Conservation (phyloP, 2,797 vertebrate species). For the Sebastes vulpes region DNA sequence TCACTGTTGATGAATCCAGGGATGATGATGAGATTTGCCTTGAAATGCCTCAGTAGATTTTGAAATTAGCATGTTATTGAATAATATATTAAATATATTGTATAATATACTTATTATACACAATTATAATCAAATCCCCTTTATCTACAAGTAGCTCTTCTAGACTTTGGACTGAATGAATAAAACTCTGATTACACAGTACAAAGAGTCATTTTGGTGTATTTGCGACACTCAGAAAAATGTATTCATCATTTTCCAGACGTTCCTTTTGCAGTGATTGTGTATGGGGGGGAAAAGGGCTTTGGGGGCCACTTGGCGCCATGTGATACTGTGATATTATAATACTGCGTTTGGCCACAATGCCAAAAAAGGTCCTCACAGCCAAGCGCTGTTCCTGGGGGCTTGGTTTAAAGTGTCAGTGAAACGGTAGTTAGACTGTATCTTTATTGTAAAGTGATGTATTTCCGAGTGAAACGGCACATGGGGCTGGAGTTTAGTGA, state of each 20-base stretch:
- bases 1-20: slow-evolving; percentile 29
- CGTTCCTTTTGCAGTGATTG: neutral
- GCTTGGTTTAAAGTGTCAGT: neutral
- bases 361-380: neutral
- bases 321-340: neutral
- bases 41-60: slow-evolving; percentile 37
- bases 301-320: neutral
- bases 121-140: neutral
- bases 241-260: neutral
- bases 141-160: neutral
- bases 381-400: neutral
- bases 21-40: slow-evolving; percentile 30
- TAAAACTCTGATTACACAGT: neutral
- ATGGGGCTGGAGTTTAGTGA: neutral
- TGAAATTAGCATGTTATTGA: slow-evolving; percentile 30
- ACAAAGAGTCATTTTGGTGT: neutral
- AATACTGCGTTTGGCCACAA: neutral
- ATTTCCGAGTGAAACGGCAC: neutral
- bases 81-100: slow-evolving; percentile 11
- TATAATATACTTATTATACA: slow-evolving; percentile 5
- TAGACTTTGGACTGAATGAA: neutral
- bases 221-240: neutral
- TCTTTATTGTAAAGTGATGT: neutral
- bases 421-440: neutral
- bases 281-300: neutral